Evolutionary conservation across 30 jellyfish, hydroid and myxozoan species (phyloP), one percentile per base, ranked within the genome.

Genomic region (Hydractinia echinata): DNA sequence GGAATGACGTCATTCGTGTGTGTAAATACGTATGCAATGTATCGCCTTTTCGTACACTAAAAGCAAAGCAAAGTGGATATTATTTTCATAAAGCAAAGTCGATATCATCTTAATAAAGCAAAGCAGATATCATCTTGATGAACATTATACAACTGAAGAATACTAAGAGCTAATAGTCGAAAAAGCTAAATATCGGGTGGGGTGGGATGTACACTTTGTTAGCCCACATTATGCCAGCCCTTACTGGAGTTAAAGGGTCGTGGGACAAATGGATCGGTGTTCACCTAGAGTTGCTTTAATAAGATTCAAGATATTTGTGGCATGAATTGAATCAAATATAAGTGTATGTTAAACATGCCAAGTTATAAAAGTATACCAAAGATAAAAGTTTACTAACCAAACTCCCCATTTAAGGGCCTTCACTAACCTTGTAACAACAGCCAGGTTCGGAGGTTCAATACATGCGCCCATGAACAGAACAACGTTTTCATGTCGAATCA

Each of bases 391-490:
- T 58, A 16, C 19, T 58, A 16, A 58, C 19, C 19, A 13, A 58
- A 58, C 15, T 13, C 19, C 44, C 2, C 44, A 0, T 30, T 30
- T 30, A 30, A 1, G 2, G 44, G 44, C 44, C 2, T 15, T 68
- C 1, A 68, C 79, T 19, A 13, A 87, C 96, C 96, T 82, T 7
- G 96, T 88, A 21, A 89, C 76, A 53, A 89, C 81, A 8, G 96
- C 96, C 51, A 89, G 70, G 9, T 83, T 88, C 8, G 94, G 90
- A n/a, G 88, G 84, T 53, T 89, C 94, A 50, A 77, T 83, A 74
- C 87, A 83, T 53, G 96, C 96, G 39, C 96, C 96, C 96, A 89
- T 89, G 83, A 76, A 89, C 48, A 89, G 60, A 51, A 89, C 87
- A 53, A 89, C 77, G 62, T 89, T 89, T 50, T 89, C 96, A 44